A percentile compares a stretch with the other conserved stretches of the same genome.
phyloP scores from a whole-genome alignment of 2,113 vertebrate species.

The Brachyhypopomus gauderio region DNA sequence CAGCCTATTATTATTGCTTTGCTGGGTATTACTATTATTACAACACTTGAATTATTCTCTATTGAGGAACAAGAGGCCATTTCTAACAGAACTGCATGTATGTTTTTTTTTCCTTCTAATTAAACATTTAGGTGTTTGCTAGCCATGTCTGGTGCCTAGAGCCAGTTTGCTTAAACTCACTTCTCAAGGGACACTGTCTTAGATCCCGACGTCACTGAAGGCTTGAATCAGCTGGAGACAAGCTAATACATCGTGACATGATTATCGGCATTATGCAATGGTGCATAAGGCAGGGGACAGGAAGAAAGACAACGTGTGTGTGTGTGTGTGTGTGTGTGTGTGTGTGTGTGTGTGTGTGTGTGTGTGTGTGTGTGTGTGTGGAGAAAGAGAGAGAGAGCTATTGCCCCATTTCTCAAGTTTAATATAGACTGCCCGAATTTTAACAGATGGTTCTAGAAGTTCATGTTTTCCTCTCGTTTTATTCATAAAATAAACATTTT shows the following conservation, averaged over 20 bases:
- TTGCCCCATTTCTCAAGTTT: not conserved
- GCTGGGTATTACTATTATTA: too few species aligned
- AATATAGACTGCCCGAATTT: not conserved
- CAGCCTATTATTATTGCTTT: not conserved
- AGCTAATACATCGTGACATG: conserved; percentile 10
- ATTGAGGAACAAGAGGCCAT: not conserved
- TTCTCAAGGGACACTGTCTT: not conserved
- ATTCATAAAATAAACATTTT: too few species aligned
- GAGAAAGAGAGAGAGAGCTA: not conserved
- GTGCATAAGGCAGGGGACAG: not conserved
- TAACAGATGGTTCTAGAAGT: too few species aligned
- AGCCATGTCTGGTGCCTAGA: not conserved
- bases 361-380: not conserved
- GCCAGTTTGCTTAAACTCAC: not conserved
- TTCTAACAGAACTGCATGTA: not conserved
- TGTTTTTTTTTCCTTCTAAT: not conserved
- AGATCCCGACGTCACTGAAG: not conserved
- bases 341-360: not conserved
- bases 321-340: not conserved
- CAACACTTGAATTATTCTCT: not conserved
- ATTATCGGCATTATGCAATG: conserved; percentile 18
- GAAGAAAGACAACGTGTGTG: not conserved
- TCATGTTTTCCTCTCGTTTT: too few species aligned
- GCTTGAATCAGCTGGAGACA: conserved; percentile 14
- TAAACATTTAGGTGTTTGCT: not conserved